phyloP scores from a whole-genome alignment of 2,113 vertebrate genomes.

The Chaetodon trifascialis region DNA sequence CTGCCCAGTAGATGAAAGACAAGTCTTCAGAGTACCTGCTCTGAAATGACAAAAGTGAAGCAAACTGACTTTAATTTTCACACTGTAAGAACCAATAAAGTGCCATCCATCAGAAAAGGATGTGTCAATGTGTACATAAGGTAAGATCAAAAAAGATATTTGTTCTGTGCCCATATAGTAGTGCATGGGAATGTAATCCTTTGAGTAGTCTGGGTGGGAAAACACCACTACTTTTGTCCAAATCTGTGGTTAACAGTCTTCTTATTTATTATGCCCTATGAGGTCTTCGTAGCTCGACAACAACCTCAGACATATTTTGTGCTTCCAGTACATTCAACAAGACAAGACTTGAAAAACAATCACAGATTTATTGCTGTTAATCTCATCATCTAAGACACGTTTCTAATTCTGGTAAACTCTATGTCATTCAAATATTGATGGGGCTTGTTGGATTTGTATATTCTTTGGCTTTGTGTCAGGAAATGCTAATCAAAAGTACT shows the following conservation, averaged over 20 bases:
- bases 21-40: slow-evolving; percentile 84
- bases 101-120: slow-evolving; percentile 52
- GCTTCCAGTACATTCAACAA: slow-evolving; percentile 45
- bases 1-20: not conserved
- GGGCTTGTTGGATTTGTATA: not conserved
- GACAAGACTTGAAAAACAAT: not conserved
- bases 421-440: not conserved
- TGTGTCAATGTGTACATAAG: slow-evolving; percentile 27
- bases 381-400: not conserved
- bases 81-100: slow-evolving; percentile 64
- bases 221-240: slow-evolving; percentile 16
- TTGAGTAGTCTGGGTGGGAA: slow-evolving; percentile 23
- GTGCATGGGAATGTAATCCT: slow-evolving; percentile 45
- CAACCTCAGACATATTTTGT: slow-evolving; percentile 38
- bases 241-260: slow-evolving; percentile 39
- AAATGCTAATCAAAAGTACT: not conserved
- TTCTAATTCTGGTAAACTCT: slow-evolving; percentile 8
- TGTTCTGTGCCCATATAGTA: slow-evolving; percentile 28
- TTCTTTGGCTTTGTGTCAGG: slow-evolving; percentile 5
- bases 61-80: slow-evolving; percentile 16
- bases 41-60: slow-evolving; percentile 55
- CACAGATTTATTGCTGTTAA: not conserved
- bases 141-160: slow-evolving; percentile 6
- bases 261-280: slow-evolving; percentile 14
- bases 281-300: slow-evolving; percentile 29